Conservation (phyloP, 92 coral and sea anemone genomes). For the Siderastrea radians region DNA sequence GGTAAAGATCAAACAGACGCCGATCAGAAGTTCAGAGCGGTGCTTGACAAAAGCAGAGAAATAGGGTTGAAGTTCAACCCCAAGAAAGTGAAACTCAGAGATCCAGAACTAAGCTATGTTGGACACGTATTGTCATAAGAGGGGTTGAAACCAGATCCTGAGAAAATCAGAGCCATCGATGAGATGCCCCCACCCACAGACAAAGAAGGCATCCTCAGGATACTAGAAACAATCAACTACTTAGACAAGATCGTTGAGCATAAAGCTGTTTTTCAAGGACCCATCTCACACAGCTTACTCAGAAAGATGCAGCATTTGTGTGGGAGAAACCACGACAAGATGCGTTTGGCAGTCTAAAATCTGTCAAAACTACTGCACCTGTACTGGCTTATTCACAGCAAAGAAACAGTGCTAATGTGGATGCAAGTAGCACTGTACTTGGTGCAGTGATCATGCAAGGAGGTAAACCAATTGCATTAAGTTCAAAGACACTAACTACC, state of each 20-base stretch:
- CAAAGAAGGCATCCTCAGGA: constrained; percentile 58
- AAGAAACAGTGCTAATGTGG: constrained; percentile 51
- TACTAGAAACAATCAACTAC: constrained; percentile 64
- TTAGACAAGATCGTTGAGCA: constrained; percentile 63
- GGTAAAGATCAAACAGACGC: constrained; percentile 29
- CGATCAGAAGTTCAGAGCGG: constrained; percentile 32
- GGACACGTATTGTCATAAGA: too few relatives aligned
- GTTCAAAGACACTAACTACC: not conserved
- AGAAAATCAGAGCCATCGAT: too few relatives aligned
- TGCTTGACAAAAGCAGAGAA: too few relatives aligned
- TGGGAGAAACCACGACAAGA: constrained; percentile 58
- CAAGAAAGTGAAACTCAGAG: constrained; percentile 35
- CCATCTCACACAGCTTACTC: constrained; percentile 45
- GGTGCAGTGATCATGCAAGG: constrained; percentile 56
- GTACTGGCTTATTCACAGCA: constrained; percentile 41
- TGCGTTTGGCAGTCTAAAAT: constrained; percentile 38
- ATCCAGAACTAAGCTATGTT: constrained; percentile 45
- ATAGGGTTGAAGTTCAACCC: constrained; percentile 54
- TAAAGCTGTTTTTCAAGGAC: constrained; percentile 50
- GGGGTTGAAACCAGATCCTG: too few relatives aligned
- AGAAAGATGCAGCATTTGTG: constrained; percentile 29
- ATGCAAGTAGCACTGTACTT: constrained; percentile 65
- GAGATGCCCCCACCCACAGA: constrained; percentile 64
- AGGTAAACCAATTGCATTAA: too few relatives aligned
- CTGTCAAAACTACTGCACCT: constrained; percentile 37